Conservation (phyloP, 2,888 invertebrate genomes). For the Tubulanus polymorphus region DNA sequence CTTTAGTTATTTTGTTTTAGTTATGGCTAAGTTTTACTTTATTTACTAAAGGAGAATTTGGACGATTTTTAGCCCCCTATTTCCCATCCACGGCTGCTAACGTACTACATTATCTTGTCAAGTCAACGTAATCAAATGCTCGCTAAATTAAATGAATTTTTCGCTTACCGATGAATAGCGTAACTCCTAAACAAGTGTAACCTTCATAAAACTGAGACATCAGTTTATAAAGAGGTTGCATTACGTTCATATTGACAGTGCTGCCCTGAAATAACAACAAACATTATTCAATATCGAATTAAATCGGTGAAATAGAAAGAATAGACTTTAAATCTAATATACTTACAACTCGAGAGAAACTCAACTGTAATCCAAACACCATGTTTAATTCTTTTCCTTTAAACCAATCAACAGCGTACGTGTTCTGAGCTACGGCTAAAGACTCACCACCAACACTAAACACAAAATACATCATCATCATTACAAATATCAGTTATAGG, state of each 20-base stretch:
- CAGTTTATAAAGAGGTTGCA: slow-evolving; percentile 83
- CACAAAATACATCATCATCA: no score
- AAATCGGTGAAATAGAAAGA: no score
- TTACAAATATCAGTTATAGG: no score
- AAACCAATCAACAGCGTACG: slow-evolving; percentile 96
- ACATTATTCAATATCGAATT: not conserved
- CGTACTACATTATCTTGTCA: no score
- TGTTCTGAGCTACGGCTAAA: slow-evolving; percentile 92
- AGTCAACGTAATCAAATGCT: no score
- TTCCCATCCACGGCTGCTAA: no score
- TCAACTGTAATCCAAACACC: slow-evolving; percentile 94
- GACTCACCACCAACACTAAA: slow-evolving; percentile 85
- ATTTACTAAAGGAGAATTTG: no score
- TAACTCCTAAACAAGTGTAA: slow-evolving; percentile 44
- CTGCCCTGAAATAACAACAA: slow-evolving; percentile 64
- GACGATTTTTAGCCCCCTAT: no score
- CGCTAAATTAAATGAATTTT: no score
- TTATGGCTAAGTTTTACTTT: no score
- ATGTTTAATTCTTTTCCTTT: slow-evolving; percentile 95
- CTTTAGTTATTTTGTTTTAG: no score
- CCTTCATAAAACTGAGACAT: slow-evolving; percentile 59
- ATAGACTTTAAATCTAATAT: no score
- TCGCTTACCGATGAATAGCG: slow-evolving; percentile 49
- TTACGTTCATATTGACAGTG: slow-evolving; percentile 88
- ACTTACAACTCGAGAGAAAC: slow-evolving; percentile 77